These are phyloP conservation scores for Sylvia borin DNA, from an alignment of 2,797 vertebrate species.

Conservation along the genomic window DNA sequence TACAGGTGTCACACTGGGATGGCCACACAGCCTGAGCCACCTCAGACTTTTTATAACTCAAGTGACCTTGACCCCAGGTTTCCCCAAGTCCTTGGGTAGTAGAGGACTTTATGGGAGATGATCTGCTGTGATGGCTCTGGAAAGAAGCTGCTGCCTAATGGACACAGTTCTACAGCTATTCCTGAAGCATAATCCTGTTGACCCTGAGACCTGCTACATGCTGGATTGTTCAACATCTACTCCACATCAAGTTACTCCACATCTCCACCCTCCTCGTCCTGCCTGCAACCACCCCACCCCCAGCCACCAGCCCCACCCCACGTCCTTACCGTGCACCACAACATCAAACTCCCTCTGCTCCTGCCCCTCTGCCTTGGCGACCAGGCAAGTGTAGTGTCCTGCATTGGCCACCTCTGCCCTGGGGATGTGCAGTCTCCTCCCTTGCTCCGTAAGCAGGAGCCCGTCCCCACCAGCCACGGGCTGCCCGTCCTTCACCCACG, in stretches of 20 bases:
- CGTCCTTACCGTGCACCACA: slow-evolving; percentile 67
- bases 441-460: slow-evolving; percentile 20
- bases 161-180: neutral
- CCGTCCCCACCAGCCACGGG: neutral
- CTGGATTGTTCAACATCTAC: neutral
- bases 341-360: slow-evolving; percentile 65
- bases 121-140: neutral
- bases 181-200: neutral
- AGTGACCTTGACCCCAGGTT: neutral
- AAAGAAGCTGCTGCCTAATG: neutral
- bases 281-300: neutral
- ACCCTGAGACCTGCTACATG: accelerated
- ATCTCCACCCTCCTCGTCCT: neutral
- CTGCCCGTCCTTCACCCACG: slow-evolving; percentile 64
- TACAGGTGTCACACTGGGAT: neutral
- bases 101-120: neutral
- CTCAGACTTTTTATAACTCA: neutral
- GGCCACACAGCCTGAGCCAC: neutral
- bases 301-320: neutral
- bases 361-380: slow-evolving; percentile 14
- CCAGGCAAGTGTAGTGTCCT: slow-evolving; percentile 73
- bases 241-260: neutral
- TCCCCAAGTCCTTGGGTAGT: neutral
- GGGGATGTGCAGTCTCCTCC: slow-evolving; percentile 50
- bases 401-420: slow-evolving; percentile 18